Evolutionary conservation across 1,140 invertebrate genomes (phyloP), one percentile per base, ranked within the genome.

Genomic region (Scaptomyza pallida): DNA sequence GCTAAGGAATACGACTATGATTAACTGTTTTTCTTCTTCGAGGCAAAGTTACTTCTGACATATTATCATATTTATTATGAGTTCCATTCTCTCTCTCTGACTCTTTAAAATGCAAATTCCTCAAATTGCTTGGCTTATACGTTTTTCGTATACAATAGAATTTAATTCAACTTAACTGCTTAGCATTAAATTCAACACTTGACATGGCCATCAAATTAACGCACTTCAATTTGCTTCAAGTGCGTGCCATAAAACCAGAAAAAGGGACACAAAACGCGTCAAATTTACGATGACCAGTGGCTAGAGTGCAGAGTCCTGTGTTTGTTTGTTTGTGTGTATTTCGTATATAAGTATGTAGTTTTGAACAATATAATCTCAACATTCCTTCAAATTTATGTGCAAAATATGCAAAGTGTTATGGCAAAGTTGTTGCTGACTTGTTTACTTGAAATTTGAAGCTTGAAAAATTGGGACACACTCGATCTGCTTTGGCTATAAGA

Each of bases 41-140:
- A 4, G 23, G 23, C 2, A 9, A 30, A 85, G 67, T 85, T 78
- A 69, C 68, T 75, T 68, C 67, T 80, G 80, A 85, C 76, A 85
- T 85, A 79, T 80, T 72, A 76, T 79, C 78, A 80, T 76, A 81
- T 81, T 72, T 56, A 60, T 21, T 59, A 59, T 60, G 44, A 37
- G 10, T 54, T 17, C 15, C 9, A 17, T 23, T 23, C 13, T n/a
- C 1, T 10, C 16, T 23, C 13, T n/a, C 1, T 10, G 8, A 35
- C 45, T 55, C 79, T 82, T 83, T 78, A 83, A 82, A 75, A 78
- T 83, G 75, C 41, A 83, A 83, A 83, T 83, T 72, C 57, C 21
- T 57, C 47, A 47, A 48, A 76, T 70, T 74, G 21, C 48, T n/a
- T n/a, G n/a, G 33, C 33, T 26, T 16, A 35, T 16, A 33, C 21